Percentiles rank a stretch among this genome's conserved stretches.
These are phyloP conservation scores for Aptenodytes forsteri DNA, from an alignment of 2,113 vertebrate genomes.

Conservation along the genomic window DNA sequence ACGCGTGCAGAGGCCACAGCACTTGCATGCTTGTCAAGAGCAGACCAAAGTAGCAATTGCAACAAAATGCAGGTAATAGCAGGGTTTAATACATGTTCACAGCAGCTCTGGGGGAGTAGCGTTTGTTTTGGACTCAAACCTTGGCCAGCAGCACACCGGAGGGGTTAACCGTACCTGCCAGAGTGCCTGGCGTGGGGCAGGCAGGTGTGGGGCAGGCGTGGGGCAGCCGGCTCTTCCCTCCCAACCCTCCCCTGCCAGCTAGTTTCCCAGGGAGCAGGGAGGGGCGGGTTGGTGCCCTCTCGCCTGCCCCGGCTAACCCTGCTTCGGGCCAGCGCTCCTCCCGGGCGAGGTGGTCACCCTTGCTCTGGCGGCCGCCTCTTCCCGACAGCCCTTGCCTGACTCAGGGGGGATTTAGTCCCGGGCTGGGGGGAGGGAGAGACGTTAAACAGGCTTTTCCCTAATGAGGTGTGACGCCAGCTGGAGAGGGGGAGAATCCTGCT, in stretches of 20 bases:
- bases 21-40: neutral
- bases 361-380: neutral
- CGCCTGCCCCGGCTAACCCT: rapidly evolving
- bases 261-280: neutral
- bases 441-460: constrained; percentile 74
- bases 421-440: constrained; percentile 32
- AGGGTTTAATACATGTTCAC: neutral
- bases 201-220: neutral
- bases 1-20: rapidly evolving
- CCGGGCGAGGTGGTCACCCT: neutral
- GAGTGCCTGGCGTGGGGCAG: neutral
- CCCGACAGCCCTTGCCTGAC: constrained; percentile 34
- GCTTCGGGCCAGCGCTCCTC: neutral
- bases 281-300: neutral
- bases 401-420: constrained; percentile 59
- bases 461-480: constrained; percentile 77
- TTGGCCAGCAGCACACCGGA: neutral
- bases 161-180: neutral
- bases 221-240: neutral
- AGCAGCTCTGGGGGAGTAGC: neutral
- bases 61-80: neutral
- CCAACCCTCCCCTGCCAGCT: neutral
- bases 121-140: rapidly evolving
- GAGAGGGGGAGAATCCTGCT: constrained; percentile 67
- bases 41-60: neutral